Conservation (phyloP, 37 sponge, comb jelly and placozoan genomes). For the Spongilla lacustris region DNA sequence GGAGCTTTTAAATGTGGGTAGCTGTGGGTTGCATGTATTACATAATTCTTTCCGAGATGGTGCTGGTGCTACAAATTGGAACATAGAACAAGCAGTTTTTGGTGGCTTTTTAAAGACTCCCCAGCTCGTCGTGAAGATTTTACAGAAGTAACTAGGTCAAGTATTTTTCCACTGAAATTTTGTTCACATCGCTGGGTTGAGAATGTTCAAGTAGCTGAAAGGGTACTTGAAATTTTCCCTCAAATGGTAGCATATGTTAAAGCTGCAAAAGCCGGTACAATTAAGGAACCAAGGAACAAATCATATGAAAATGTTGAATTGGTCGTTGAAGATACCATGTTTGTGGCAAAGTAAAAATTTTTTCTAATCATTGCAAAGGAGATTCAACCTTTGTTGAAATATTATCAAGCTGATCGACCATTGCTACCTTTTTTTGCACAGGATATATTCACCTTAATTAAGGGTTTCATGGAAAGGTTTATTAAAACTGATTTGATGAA, state of each 20-base stretch:
- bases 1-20: background rate
- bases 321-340: background rate
- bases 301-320: background rate
- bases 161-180: conserved; percentile 1
- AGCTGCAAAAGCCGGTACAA: conserved; percentile 1
- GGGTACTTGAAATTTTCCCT: background rate
- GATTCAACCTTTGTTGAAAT: background rate
- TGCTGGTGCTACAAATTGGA: background rate
- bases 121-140: background rate
- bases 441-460: conserved; percentile 1
- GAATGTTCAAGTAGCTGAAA: background rate
- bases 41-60: conserved; percentile 1
- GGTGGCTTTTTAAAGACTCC: conserved; percentile 1
- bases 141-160: background rate
- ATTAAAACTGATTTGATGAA: background rate
- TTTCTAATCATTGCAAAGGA: background rate
- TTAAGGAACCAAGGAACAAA: background rate
- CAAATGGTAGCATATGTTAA: background rate
- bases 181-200: background rate
- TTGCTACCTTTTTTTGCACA: background rate
- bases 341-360: background rate
- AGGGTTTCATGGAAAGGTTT: conserved; percentile 1
- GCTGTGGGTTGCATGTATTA: conserved; percentile 1
- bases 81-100: background rate
- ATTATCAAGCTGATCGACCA: conserved; percentile 1